phyloP scores from a whole-genome alignment of 2,888 invertebrate genomes.

The Drosophila ustulata region DNA sequence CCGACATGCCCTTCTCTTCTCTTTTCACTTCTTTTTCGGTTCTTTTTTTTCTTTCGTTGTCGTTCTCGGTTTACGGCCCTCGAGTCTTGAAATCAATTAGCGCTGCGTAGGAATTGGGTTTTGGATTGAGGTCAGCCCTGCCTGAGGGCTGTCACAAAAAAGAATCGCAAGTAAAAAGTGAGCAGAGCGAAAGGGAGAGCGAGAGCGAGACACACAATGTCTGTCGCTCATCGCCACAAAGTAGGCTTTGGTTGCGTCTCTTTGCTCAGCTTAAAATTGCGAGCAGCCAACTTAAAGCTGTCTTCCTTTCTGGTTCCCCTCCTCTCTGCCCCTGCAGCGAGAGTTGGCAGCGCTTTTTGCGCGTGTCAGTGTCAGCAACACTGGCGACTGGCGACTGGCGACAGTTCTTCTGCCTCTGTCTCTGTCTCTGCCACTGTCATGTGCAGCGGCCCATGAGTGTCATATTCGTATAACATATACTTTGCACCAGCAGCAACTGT shows the following conservation, averaged over 20 bases:
- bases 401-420: slow-evolving; percentile 51
- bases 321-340: neutral
- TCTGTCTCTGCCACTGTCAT: slow-evolving; percentile 32
- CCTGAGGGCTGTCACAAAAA: slow-evolving; percentile 7
- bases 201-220: neutral
- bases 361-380: slow-evolving; percentile 50
- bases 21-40: neutral
- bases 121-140: slow-evolving; percentile 49
- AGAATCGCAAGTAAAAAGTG: neutral
- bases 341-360: slow-evolving; percentile 11
- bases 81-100: slow-evolving; percentile 71
- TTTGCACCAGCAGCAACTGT: neutral
- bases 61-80: slow-evolving; percentile 30
- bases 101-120: slow-evolving; percentile 38
- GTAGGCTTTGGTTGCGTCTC: slow-evolving; percentile 31
- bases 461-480: slow-evolving; percentile 29
- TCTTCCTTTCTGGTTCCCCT: neutral
- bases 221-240: slow-evolving; percentile 33
- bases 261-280: slow-evolving; percentile 21
- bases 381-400: slow-evolving; percentile 44
- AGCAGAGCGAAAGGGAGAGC: too few species aligned
- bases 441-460: slow-evolving; percentile 44
- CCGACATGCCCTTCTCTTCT: slow-evolving; percentile 6
- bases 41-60: neutral
- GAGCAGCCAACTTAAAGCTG: slow-evolving; percentile 33